phyloP scores from a whole-genome alignment of 2,113 vertebrate genomes.

The Enhydra lutris region DNA sequence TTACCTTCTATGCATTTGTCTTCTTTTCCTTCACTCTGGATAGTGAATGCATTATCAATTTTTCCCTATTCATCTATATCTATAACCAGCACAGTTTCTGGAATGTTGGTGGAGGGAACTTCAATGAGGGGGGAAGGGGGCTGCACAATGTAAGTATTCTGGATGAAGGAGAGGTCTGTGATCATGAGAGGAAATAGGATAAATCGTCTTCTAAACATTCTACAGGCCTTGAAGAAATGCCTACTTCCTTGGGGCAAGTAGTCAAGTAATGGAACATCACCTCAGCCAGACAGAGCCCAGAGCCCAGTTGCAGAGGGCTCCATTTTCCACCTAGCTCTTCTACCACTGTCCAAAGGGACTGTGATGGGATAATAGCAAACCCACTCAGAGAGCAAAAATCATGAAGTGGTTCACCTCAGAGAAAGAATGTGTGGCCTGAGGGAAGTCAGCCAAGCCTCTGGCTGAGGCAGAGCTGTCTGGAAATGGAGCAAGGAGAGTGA shows the following conservation, averaged over 20 bases:
- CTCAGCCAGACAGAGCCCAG: neutral
- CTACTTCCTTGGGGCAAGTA: neutral
- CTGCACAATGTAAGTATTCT: neutral
- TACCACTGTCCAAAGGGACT: neutral
- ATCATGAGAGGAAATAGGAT: neutral
- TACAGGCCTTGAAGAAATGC: neutral
- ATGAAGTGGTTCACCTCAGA: slow-evolving; percentile 41
- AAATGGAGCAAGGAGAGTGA: neutral
- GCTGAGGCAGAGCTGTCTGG: neutral
- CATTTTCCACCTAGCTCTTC: neutral
- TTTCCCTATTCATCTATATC: neutral
- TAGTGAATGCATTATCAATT: neutral
- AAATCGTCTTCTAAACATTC: neutral
- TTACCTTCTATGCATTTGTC: neutral
- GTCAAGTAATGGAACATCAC: neutral
- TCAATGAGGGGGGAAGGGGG: accelerated
- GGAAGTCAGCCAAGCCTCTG: slow-evolving; percentile 42
- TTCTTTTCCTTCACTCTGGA: neutral
- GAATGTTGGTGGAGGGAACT: neutral
- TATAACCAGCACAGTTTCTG: neutral
- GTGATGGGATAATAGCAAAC: neutral
- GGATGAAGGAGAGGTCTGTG: neutral
- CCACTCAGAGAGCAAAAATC: neutral
- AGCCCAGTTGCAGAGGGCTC: neutral
- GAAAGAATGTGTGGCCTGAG: neutral